phyloP scores from a whole-genome alignment of 1,140 invertebrate genomes.

The Saccostrea echinata region DNA sequence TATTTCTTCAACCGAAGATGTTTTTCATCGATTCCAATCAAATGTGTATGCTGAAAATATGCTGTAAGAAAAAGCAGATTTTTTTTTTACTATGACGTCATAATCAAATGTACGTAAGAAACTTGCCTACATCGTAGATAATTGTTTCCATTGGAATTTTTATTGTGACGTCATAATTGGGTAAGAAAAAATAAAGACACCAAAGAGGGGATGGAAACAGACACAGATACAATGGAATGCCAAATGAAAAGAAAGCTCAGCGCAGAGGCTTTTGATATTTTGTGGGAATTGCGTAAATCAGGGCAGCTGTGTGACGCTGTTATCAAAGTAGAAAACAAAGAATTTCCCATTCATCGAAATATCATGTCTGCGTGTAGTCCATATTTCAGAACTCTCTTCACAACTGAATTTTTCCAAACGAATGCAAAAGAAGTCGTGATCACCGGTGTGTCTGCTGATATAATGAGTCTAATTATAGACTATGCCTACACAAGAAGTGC shows the following conservation, averaged over 20 bases:
- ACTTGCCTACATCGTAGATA: no score
- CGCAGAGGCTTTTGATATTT: constrained; percentile 61
- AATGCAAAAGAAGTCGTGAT: constrained; percentile 84
- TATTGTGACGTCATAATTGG: no score
- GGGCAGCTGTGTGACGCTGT: constrained; percentile 91
- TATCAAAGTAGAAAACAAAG: constrained; percentile 88
- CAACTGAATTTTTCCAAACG: constrained; percentile 65
- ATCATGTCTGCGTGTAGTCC: constrained; percentile 86
- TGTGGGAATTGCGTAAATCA: constrained; percentile 81
- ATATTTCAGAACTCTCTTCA: constrained; percentile 74
- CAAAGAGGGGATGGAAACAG: no score
- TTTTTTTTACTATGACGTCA: no score
- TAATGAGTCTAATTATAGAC: constrained; percentile 88
- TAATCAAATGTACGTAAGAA: no score
- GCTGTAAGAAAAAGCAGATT: no score
- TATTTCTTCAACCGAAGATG: no score
- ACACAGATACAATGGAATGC: neutral
- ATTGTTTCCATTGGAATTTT: no score
- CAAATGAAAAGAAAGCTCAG: constrained; percentile 56
- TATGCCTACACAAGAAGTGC: constrained; percentile 90
- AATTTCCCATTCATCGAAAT: constrained; percentile 90
- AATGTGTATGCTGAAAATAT: no score
- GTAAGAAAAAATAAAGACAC: no score
- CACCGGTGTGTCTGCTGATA: constrained; percentile 86
- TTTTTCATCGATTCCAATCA: no score